Evolutionary conservation across 2,888 invertebrate species (phyloP).

Genomic region (Callyntrura guangdongensis): DNA sequence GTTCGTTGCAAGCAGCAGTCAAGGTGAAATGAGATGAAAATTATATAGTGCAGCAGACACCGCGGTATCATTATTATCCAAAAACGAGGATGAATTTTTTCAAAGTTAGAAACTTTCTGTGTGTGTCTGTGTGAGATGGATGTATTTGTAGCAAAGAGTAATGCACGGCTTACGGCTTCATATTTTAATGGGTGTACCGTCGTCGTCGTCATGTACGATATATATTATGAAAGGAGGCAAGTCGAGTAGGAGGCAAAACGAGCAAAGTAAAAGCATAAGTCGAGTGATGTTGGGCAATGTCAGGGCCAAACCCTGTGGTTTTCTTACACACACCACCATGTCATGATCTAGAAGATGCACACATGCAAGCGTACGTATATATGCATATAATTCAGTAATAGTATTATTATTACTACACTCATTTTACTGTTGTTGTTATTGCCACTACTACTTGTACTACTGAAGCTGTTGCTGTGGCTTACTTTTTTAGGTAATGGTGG

Average conservation of each 20-base stretch:
- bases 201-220: not conserved
- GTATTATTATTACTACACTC: constrained; percentile 56
- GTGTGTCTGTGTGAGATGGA: not conserved
- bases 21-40: constrained; percentile 81
- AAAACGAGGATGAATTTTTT: constrained; percentile 77
- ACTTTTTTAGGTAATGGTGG: constrained; percentile 63
- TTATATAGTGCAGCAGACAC: constrained; percentile 80
- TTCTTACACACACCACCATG: constrained; percentile 54
- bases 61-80: constrained; percentile 78
- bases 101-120: constrained; percentile 59
- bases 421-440: constrained; percentile 11
- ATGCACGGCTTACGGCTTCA: constrained; percentile 42
- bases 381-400: constrained; percentile 41
- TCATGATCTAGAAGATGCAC: constrained; percentile 61
- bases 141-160: constrained; percentile 32
- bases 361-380: constrained; percentile 37
- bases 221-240: constrained; percentile 25
- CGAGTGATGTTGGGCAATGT: constrained; percentile 78
- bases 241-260: constrained; percentile 44
- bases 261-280: constrained; percentile 73
- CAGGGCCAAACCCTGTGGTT: constrained; percentile 79
- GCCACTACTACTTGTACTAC: constrained; percentile 10
- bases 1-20: constrained; percentile 69
- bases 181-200: not conserved
- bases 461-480: constrained; percentile 26